Evolutionary conservation across 2,797 vertebrate genomes (phyloP).

Genomic region (Manis javanica): DNA sequence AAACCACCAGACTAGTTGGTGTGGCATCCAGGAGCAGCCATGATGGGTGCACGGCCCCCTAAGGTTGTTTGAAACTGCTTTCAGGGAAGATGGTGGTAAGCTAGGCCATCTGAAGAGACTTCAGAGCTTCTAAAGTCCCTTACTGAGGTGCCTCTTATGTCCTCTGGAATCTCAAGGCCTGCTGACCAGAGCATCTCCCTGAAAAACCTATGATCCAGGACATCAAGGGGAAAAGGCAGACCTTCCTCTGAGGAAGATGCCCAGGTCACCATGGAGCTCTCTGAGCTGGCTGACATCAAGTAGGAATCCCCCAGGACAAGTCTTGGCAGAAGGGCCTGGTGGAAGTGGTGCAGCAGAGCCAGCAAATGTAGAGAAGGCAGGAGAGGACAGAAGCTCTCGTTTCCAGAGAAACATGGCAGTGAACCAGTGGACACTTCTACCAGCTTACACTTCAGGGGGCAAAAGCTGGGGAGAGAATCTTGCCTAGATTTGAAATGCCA

Average conservation of each 20-base stretch:
- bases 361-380: background rate
- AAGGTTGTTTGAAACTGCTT: conserved; percentile 85
- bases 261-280: background rate
- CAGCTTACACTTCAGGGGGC: background rate
- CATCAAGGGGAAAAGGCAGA: background rate
- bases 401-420: background rate
- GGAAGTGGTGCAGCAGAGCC: background rate
- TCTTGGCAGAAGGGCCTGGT: background rate
- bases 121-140: conserved; percentile 86
- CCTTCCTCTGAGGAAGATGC: background rate
- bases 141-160: conserved; percentile 89
- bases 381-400: background rate
- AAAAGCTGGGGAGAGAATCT: background rate
- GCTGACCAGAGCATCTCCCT: conserved; percentile 86
- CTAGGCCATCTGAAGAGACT: conserved; percentile 90
- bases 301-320: background rate
- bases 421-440: background rate
- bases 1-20: conserved; percentile 91
- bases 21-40: conserved; percentile 86
- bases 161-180: conserved; percentile 88
- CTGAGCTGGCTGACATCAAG: background rate
- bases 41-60: conserved; percentile 86
- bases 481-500: background rate
- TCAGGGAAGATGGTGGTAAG: conserved; percentile 90
- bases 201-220: conserved; percentile 83